Conservation (phyloP, 2,797 vertebrate species). For the Adrianichthys oophorus region DNA sequence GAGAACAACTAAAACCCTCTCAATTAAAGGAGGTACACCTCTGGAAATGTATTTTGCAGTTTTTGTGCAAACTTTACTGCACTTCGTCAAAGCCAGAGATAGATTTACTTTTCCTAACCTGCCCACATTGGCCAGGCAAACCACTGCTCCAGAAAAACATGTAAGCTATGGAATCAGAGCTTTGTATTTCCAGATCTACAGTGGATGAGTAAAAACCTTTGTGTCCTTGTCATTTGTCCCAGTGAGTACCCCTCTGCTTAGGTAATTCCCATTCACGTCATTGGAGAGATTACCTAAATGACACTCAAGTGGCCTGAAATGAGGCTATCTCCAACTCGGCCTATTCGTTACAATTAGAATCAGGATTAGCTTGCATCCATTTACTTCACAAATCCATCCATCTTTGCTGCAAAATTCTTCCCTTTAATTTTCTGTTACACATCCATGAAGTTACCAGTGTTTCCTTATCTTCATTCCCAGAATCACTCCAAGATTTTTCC, state of each 20-base stretch:
- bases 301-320: slow-evolving; percentile 58
- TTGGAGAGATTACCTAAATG: slow-evolving; percentile 56
- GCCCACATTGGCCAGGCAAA: slow-evolving; percentile 8
- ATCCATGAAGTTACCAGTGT: slow-evolving; percentile 40
- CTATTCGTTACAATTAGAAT: slow-evolving; percentile 58
- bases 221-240: slow-evolving; percentile 18
- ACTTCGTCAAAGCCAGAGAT: slow-evolving; percentile 12
- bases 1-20: no score
- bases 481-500: not conserved
- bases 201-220: not conserved
- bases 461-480: slow-evolving; percentile 43
- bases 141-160: not conserved
- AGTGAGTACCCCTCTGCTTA: slow-evolving; percentile 11
- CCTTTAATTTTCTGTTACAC: slow-evolving; percentile 13
- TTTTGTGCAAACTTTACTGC: slow-evolving; percentile 7
- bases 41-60: slow-evolving; percentile 9
- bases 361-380: slow-evolving; percentile 61
- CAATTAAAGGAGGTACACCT: not conserved
- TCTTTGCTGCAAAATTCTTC: slow-evolving; percentile 19
- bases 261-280: slow-evolving; percentile 27
- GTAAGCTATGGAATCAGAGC: not conserved
- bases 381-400: slow-evolving; percentile 48
- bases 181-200: slow-evolving; percentile 2
- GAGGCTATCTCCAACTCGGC: slow-evolving; percentile 50
- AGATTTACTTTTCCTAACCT: slow-evolving; percentile 10